Percentiles rank a stretch among this genome's conserved stretches.
Conservation (phyloP, 2,888 invertebrate genomes). For the Petrolisthes manimaculis region DNA sequence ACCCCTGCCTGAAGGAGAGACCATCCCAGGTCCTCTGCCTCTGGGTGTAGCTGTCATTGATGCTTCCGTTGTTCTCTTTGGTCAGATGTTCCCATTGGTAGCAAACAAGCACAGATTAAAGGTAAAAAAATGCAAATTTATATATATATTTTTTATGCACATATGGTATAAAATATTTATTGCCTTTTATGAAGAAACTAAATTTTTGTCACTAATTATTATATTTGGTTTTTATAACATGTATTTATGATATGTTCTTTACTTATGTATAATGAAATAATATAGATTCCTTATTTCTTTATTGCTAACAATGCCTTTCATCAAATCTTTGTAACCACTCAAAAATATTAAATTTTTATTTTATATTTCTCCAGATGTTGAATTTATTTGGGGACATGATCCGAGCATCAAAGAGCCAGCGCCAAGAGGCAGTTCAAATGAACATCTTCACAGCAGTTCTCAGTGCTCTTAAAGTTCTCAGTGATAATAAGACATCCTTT, state of each 20-base stretch:
- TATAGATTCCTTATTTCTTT: too few species aligned
- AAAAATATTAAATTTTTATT: too few species aligned
- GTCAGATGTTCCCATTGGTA: slow-evolving; percentile 92
- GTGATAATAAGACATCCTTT: slow-evolving; percentile 82
- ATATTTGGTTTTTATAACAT: too few species aligned
- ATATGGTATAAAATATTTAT: neutral
- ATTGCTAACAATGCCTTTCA: too few species aligned
- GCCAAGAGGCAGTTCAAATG: slow-evolving; percentile 95
- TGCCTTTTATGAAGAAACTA: neutral
- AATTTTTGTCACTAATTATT: too few species aligned
- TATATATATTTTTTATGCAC: neutral
- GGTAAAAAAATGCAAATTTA: slow-evolving; percentile 23
- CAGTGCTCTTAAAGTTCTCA: slow-evolving; percentile 87
- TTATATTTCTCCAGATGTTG: slow-evolving; percentile 81
- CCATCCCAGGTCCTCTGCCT: slow-evolving; percentile 84
- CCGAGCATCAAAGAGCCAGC: slow-evolving; percentile 88
- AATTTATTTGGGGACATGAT: slow-evolving; percentile 97
- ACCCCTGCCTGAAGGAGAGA: slow-evolving; percentile 74
- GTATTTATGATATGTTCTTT: too few species aligned
- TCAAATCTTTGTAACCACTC: too few species aligned
- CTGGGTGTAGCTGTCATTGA: slow-evolving; percentile 97
- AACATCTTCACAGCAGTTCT: slow-evolving; percentile 95
- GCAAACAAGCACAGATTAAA: slow-evolving; percentile 91
- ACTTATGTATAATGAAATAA: too few species aligned
- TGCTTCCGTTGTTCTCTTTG: slow-evolving; percentile 91